Evolutionary conservation across 2,797 vertebrate species (phyloP).

Genomic region (Cichlasoma orientale): DNA sequence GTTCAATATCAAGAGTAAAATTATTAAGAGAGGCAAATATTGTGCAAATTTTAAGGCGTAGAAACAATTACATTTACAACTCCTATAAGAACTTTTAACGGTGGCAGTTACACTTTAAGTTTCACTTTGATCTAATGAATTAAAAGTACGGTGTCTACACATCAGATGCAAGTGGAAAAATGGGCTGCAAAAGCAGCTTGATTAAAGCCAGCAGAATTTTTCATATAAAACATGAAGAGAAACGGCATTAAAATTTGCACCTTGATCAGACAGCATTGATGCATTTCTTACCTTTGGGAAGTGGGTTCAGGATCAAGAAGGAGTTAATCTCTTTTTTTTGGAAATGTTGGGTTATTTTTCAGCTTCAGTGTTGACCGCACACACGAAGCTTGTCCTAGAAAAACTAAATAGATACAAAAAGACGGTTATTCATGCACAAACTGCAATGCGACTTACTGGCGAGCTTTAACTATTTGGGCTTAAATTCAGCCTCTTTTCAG

Average conservation of each 20-base stretch:
- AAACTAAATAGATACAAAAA: not conserved
- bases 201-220: not conserved
- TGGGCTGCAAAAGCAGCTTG: not conserved
- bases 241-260: not conserved
- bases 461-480: not conserved
- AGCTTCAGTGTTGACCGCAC: fast-evolving
- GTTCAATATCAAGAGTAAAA: not conserved
- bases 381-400: not conserved
- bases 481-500: not conserved
- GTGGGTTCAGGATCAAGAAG: not conserved
- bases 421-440: not conserved
- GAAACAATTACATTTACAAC: too few species aligned
- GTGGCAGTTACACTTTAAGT: fast-evolving
- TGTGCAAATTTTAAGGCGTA: not conserved
- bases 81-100: not conserved
- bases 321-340: not conserved
- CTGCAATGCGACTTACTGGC: not conserved
- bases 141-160: not conserved
- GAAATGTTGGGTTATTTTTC: not conserved
- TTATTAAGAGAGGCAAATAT: not conserved
- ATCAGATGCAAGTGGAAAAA: not conserved
- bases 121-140: not conserved
- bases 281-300: not conserved
- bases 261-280: not conserved
- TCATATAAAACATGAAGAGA: not conserved